phyloP scores from a whole-genome alignment of 2,113 vertebrate genomes.

The Typhlomys cinereus region DNA sequence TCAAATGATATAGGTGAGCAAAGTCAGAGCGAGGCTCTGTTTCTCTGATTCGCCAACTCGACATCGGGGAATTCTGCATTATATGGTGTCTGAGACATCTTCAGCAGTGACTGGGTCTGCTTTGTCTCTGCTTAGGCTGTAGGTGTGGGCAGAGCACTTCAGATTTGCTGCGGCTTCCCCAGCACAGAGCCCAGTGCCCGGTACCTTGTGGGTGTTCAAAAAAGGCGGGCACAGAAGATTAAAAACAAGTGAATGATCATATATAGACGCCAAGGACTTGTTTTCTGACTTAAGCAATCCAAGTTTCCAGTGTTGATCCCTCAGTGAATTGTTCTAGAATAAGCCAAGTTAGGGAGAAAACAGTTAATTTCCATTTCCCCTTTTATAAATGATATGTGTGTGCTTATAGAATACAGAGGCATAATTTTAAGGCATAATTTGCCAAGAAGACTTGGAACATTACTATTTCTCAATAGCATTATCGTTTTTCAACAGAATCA shows the following conservation, averaged over 20 bases:
- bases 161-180: background rate
- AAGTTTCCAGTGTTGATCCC: background rate
- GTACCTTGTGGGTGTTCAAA: background rate
- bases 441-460: conserved; percentile 24
- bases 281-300: conserved; percentile 51
- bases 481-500: conserved; percentile 38
- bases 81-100: background rate
- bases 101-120: background rate
- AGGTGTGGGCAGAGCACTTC: background rate
- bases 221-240: background rate
- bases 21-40: background rate
- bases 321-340: conserved; percentile 53
- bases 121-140: background rate
- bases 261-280: conserved; percentile 45
- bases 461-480: conserved; percentile 43
- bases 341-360: conserved; percentile 43
- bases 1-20: background rate
- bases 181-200: background rate
- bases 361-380: conserved; percentile 58
- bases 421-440: conserved; percentile 47
- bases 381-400: conserved; percentile 66
- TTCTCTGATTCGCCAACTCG: background rate
- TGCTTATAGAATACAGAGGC: conserved; percentile 13
- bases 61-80: background rate
- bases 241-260: background rate